Evolutionary conservation across 2,888 invertebrate species (phyloP), one percentile per base, ranked within the genome.

Genomic region (Drosophila infuscata): DNA sequence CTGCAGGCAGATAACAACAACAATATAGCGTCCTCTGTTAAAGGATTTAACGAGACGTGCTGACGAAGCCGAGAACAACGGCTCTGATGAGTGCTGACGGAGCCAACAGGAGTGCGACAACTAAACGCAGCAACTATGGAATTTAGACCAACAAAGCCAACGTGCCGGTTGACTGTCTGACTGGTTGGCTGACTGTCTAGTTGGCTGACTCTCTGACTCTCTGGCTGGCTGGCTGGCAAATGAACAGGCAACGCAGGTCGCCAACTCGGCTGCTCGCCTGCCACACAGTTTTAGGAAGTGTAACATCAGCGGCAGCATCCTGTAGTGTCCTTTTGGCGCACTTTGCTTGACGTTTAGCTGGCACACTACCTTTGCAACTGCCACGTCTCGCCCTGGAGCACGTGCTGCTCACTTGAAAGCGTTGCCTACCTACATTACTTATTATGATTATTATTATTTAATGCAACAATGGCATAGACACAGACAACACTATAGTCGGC

Each of bases 241-340:
- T 89, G 84, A 87, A 88, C 85, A 85, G 68, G 35, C 81, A 83
- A 67, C 70, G 59, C 74, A 74, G 82, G 72, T 76, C 62, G 66
- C 20, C 70, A 72, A 81, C 68, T 74, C 65, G 70, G 41, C 62
- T 36, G 76, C 62, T 66, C 52, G 60, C 25, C 68, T 57, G 61
- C 36, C 30, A 72, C 65, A 71, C 52, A 65, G 70, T 61, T 46
- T 41, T 82, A 85, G 90, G 85, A 85, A 85, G 90, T 85, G 90
- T 89, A 89, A 82, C 85, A 85, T 85, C 85, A 85, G 85, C 85
- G 86, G 71, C 90, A 88, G 90, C 82, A 89, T 89, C 90, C 85
- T 85, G 77, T 77, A 89, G 85, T 89, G 83, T 85, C 88, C 90
- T 88, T 79, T 88, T 77, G 75, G 71, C 76, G 84, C 90, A 89